phyloP scores from a whole-genome alignment of 1,140 invertebrate genomes.

The Latrodectus geometricus region DNA sequence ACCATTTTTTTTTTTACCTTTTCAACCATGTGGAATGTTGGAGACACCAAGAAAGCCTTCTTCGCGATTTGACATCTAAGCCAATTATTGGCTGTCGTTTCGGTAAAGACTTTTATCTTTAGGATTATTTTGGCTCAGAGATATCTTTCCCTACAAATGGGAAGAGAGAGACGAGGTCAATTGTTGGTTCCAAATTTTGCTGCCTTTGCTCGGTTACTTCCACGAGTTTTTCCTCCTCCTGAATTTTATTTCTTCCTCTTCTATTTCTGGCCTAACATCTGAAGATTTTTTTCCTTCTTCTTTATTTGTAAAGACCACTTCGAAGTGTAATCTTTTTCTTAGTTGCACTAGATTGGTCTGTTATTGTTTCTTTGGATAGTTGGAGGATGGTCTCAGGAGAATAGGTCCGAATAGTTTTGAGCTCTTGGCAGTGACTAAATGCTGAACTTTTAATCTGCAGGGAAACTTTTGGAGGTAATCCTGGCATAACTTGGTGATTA shows the following conservation, averaged over 20 bases:
- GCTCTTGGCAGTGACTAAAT: no score
- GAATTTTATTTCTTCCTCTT: not conserved
- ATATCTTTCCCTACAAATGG: conserved; percentile 8
- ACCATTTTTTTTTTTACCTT: not conserved
- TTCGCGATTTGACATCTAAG: conserved; percentile 40
- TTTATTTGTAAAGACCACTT: not conserved
- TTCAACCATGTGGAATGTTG: conserved; percentile 21
- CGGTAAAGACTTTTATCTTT: conserved; percentile 45
- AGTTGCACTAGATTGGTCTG: not conserved
- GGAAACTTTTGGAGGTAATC: no score
- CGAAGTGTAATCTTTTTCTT: not conserved
- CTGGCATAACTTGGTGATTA: no score
- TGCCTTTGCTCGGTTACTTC: conserved; percentile 18
- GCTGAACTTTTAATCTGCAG: no score
- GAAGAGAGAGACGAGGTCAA: conserved; percentile 10
- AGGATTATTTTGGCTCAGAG: conserved; percentile 12
- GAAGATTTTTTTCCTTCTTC: not conserved
- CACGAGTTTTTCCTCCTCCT: not conserved
- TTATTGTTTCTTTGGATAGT: no score
- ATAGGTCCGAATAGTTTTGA: no score
- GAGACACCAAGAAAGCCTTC: conserved; percentile 15
- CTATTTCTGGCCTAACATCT: not conserved
- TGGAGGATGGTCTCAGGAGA: no score
- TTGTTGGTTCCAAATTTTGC: conserved; percentile 22
- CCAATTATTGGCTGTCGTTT: conserved; percentile 50